Evolutionary conservation across 2,888 invertebrate species (phyloP).

Genomic region (Chymomyza caudatula): DNA sequence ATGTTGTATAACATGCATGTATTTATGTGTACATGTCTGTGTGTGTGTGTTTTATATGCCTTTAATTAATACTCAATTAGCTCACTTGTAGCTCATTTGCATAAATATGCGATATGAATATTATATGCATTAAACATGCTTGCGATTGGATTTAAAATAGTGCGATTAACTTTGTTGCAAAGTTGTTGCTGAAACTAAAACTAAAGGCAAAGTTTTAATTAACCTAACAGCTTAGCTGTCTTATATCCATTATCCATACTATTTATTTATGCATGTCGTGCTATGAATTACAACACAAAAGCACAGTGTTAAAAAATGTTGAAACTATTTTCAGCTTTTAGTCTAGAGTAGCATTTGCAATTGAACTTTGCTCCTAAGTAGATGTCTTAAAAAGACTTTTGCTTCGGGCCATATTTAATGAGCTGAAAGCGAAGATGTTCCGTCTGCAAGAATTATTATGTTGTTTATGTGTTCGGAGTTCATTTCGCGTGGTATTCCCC

Average conservation of each 20-base stretch:
- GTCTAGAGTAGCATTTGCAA: background rate
- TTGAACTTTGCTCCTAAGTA: background rate
- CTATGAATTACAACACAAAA: background rate
- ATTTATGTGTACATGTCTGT: slow-evolving; percentile 39
- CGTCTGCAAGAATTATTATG: slow-evolving; percentile 20
- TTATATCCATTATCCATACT: background rate
- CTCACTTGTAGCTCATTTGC: slow-evolving; percentile 50
- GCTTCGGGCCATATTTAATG: slow-evolving; percentile 24
- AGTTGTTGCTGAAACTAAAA: slow-evolving; percentile 30
- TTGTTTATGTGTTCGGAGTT: background rate
- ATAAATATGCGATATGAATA: slow-evolving; percentile 53
- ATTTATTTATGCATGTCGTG: background rate
- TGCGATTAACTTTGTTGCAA: slow-evolving; percentile 56
- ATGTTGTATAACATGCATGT: slow-evolving; percentile 1
- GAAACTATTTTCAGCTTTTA: background rate
- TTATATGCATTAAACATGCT: slow-evolving; percentile 35
- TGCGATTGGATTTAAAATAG: slow-evolving; percentile 43
- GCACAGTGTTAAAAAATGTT: background rate
- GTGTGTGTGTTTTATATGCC: slow-evolving; percentile 27
- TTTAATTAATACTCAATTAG: slow-evolving; percentile 67
- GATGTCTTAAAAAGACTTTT: background rate
- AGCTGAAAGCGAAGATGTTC: slow-evolving; percentile 29
- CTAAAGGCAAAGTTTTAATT: slow-evolving; percentile 54
- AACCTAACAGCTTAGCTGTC: slow-evolving; percentile 53
- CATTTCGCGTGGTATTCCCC: slow-evolving; percentile 24